Conservation (phyloP, 2,113 vertebrate genomes). For the Perca flavescens region DNA sequence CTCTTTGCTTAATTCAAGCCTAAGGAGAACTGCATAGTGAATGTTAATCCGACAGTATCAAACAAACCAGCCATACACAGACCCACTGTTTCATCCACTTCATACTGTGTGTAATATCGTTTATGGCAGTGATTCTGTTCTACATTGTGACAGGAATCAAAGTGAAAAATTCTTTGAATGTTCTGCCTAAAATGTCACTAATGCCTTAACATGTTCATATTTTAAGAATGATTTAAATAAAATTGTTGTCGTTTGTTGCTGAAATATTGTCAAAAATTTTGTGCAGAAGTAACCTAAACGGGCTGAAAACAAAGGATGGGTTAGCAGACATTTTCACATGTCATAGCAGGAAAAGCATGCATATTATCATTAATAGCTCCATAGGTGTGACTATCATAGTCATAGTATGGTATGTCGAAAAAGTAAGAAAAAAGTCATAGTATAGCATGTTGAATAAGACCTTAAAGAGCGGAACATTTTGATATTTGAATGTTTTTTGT, state of each 20-base stretch:
- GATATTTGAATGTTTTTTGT: too few species aligned
- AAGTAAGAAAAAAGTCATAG: too few species aligned
- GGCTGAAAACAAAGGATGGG: neutral
- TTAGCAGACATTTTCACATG: neutral
- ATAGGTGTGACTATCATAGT: too few species aligned
- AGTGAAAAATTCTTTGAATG: neutral
- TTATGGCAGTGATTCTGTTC: neutral
- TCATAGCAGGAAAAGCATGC: too few species aligned
- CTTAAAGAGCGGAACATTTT: too few species aligned
- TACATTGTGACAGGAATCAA: neutral
- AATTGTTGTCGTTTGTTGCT: neutral
- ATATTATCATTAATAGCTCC: too few species aligned
- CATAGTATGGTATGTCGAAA: too few species aligned
- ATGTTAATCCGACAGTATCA: neutral
- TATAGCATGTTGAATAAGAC: too few species aligned
- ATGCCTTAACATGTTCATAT: conserved; percentile 2
- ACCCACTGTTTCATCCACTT: neutral
- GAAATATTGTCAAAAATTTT: neutral
- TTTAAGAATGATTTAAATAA: neutral
- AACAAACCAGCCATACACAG: neutral
- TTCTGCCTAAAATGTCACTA: neutral
- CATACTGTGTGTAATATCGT: neutral
- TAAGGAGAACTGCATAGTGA: neutral
- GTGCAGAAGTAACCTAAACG: too few species aligned
- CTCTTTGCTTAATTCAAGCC: neutral